Evolutionary conservation across 2,888 invertebrate genomes (phyloP).

Genomic region (Eulithis prunata): DNA sequence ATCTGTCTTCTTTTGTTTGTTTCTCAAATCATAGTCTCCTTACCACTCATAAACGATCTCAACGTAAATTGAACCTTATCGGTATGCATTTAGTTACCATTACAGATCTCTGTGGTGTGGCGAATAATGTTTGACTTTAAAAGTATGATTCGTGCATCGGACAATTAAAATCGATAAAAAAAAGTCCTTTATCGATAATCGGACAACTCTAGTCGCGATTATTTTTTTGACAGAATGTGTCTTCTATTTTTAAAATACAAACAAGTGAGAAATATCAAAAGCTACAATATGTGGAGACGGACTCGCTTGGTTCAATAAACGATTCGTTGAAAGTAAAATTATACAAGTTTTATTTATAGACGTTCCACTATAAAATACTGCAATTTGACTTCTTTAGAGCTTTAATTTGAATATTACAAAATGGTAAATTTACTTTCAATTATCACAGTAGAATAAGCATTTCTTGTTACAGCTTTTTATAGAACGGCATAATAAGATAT

Average conservation of each 20-base stretch:
- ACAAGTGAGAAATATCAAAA: background rate
- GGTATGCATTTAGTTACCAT: background rate
- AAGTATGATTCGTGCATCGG: background rate
- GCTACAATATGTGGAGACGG: slow-evolving; percentile 4
- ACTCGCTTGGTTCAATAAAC: background rate
- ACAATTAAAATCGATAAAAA: background rate
- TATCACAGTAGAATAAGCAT: too few relatives aligned
- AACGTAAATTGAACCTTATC: background rate
- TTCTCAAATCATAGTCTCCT: slow-evolving; percentile 64
- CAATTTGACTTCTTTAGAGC: background rate
- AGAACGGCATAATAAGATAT: too few relatives aligned
- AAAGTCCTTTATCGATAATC: too few relatives aligned
- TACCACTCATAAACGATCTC: background rate
- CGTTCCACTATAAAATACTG: background rate
- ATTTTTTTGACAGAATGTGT: background rate
- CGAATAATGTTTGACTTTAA: too few relatives aligned
- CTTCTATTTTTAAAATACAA: background rate
- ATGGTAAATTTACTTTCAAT: background rate
- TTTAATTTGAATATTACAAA: background rate
- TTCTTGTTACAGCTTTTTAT: too few relatives aligned
- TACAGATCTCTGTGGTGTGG: background rate
- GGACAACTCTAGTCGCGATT: background rate
- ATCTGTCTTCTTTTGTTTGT: slow-evolving; percentile 82
- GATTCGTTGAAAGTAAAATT: background rate
- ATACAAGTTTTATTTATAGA: slow-evolving; percentile 2